Base-by-base conservation (phyloP, 1,140 invertebrate species). In the Sycophila sp. region DNA sequence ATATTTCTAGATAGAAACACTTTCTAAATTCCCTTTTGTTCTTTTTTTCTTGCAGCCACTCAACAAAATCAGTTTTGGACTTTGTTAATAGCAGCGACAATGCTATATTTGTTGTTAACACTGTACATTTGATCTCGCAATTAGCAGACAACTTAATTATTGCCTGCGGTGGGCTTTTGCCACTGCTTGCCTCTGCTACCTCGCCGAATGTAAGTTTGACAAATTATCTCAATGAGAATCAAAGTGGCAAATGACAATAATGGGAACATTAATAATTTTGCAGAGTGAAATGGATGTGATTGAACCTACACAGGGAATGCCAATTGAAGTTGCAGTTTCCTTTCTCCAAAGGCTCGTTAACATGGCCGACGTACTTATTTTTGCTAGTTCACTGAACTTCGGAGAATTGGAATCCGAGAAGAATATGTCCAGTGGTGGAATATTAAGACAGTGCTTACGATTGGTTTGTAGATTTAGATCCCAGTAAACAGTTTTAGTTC, bases 371-470 rank as follows among this genome's bases (percentile, higher is more conserved):
- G 96, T 99, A 19, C 89, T 99, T 42, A 97, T 99, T 72, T 99
- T 99, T 88, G 96, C 97, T 56, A 98, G 96, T 78, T 96, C 96
- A 8, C 89, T 98, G 38, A 99, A 98, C 87, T 99, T 99, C 82
- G 94, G 93, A 60, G 98, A 99, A 87, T 87, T 99, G 34, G 98
- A 99, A 87, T 95, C 97, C 0, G 98, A 99, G 83, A 99, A 99
- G 87, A 99, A 99, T 81, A 99, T 99, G 97, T 98, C 97, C n/a
- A 96, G 94, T 79, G 98, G 98, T 28, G 98, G 98, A 42, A 99
- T 99, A 73, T 85, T 99, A 13, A 87, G 98, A 70, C 98, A 99
- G 86, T 98, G 97, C 85, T 89, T 99, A 30, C 87, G 98, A 86
- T 87, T 99, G 90, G 97, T 97, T 87, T 88, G 89, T 89, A 83